Conservation (phyloP, 2,113 vertebrate species). For the Catharus fuscescens region DNA sequence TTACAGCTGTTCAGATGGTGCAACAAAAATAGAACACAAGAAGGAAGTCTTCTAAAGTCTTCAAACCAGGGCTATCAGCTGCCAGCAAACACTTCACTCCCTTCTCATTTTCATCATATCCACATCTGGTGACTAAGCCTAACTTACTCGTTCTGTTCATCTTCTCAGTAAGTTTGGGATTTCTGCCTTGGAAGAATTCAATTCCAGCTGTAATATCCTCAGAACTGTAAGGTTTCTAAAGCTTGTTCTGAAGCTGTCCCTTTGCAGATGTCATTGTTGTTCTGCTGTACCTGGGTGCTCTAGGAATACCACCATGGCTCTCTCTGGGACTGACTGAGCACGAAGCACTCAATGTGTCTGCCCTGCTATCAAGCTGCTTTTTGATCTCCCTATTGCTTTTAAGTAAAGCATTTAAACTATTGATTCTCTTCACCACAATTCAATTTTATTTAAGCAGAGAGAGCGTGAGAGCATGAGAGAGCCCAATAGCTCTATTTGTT, state of each 20-base stretch:
- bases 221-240: not conserved
- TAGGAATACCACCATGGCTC: rapidly evolving
- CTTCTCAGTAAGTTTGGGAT: not conserved
- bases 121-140: not conserved
- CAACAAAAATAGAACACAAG: not conserved
- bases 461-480: not conserved
- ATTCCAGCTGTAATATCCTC: not conserved
- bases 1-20: not conserved
- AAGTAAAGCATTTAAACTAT: not conserved
- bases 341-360: not conserved
- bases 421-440: constrained; percentile 15
- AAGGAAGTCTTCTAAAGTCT: not conserved
- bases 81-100: not conserved
- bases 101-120: not conserved
- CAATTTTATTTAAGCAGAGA: constrained; percentile 46
- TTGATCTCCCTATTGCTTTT: not conserved
- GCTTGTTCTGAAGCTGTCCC: not conserved
- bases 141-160: not conserved
- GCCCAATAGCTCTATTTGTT: not conserved
- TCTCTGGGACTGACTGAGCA: not conserved
- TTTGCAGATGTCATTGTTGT: not conserved
- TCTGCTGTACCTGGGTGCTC: not conserved
- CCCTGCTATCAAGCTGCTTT: not conserved
- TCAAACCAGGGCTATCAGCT: not conserved
- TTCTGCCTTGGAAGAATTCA: not conserved